Percentiles rank a stretch among this genome's conserved stretches.
Evolutionary conservation across 2,113 vertebrate species (phyloP).

Genomic region (Tragelaphus scriptus): DNA sequence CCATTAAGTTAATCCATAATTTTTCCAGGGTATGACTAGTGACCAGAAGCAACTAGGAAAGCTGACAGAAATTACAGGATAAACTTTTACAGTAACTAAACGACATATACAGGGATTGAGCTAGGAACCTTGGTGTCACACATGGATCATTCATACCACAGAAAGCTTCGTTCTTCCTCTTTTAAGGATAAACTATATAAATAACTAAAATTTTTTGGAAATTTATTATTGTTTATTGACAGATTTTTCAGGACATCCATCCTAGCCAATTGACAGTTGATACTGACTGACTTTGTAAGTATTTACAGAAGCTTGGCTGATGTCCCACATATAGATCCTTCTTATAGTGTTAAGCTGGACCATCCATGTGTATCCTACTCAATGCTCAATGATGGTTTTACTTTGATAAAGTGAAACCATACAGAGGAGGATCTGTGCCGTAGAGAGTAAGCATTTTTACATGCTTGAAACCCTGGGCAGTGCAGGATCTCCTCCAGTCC

Average conservation of each 20-base stretch:
- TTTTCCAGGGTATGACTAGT: neutral
- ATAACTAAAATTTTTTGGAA: neutral
- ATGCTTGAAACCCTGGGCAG: neutral
- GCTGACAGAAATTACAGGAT: neutral
- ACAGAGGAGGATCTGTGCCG: neutral
- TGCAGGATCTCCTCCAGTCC: neutral
- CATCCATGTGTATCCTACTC: neutral
- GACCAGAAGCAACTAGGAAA: slow-evolving; percentile 9
- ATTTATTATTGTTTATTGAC: neutral
- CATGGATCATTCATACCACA: neutral
- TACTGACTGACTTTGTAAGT: neutral
- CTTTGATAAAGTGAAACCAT: neutral
- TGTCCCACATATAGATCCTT: neutral
- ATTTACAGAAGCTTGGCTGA: neutral
- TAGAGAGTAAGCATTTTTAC: neutral
- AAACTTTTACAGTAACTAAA: neutral
- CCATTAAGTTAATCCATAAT: neutral
- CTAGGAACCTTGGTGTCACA: neutral
- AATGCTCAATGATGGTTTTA: neutral
- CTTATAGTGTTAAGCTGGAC: neutral
- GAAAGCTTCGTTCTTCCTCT: neutral
- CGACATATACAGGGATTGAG: neutral
- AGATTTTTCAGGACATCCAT: neutral
- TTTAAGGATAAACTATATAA: neutral
- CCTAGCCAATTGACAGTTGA: neutral